These are phyloP conservation scores for Synanthedon tipuliformis DNA, from an alignment of 2,888 invertebrate species.

Conservation along the genomic window DNA sequence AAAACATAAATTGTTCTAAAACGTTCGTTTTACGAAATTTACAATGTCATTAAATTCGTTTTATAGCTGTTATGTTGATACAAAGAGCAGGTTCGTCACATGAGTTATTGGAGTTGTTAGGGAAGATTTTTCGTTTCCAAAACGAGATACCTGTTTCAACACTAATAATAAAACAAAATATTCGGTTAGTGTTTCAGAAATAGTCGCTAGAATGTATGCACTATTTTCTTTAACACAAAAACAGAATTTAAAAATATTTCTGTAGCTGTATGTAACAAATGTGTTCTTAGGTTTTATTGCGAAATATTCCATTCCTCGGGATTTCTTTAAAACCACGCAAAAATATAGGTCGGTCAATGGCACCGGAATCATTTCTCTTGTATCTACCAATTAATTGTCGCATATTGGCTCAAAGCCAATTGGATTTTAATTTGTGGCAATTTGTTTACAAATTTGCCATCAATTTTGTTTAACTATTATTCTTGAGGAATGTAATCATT, in stretches of 20 bases:
- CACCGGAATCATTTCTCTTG: conserved; percentile 19
- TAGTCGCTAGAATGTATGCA: background rate
- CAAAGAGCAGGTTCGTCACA: conserved; percentile 7
- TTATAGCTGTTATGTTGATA: conserved; percentile 21
- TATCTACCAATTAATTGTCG: conserved; percentile 28
- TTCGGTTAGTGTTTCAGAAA: background rate
- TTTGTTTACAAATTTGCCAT: conserved; percentile 1
- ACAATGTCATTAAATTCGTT: conserved; percentile 24
- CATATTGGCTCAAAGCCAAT: conserved; percentile 39
- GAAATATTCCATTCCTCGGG: background rate
- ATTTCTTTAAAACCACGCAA: background rate
- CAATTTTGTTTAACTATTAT: no score
- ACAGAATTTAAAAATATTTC: background rate
- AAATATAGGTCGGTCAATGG: conserved; percentile 28
- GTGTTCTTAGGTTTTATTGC: background rate
- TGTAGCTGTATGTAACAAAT: background rate
- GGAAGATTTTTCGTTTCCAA: background rate
- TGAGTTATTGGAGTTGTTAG: background rate
- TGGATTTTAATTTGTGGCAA: conserved; percentile 25
- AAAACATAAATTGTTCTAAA: conserved; percentile 18
- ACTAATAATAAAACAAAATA: background rate
- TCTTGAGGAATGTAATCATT: no score
- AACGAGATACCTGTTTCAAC: no score
- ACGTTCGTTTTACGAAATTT: conserved; percentile 19
- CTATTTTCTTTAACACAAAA: background rate